Percentiles rank a stretch among this genome's conserved stretches.
These are phyloP conservation scores for Cataglyphis rosenhaueri DNA, from an alignment of 2,888 invertebrate species.

Conservation along the genomic window DNA sequence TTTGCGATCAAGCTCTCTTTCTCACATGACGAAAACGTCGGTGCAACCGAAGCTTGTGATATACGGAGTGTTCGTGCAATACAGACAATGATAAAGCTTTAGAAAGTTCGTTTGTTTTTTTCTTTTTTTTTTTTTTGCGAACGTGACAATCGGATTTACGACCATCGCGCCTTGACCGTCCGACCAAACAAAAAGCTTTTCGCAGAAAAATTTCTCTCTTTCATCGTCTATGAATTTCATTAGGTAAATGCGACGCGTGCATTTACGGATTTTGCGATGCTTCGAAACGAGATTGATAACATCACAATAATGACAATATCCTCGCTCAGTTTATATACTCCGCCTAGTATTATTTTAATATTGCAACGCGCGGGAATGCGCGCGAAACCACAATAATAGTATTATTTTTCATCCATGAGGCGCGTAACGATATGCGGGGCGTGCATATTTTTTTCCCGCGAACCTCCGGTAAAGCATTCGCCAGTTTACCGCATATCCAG, in stretches of 20 bases:
- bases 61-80: slow-evolving; percentile 59
- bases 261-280: slow-evolving; percentile 22
- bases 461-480: slow-evolving; percentile 38
- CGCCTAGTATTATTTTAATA: slow-evolving; percentile 34
- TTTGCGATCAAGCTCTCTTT: slow-evolving; percentile 55
- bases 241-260: slow-evolving; percentile 29
- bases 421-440: slow-evolving; percentile 38
- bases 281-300: slow-evolving; percentile 29
- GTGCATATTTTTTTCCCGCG: slow-evolving; percentile 19
- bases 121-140: slow-evolving; percentile 55
- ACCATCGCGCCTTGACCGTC: slow-evolving; percentile 30
- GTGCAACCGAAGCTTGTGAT: slow-evolving; percentile 58
- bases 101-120: slow-evolving; percentile 64
- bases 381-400: slow-evolving; percentile 29
- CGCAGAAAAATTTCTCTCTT: background rate
- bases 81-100: slow-evolving; percentile 57
- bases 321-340: slow-evolving; percentile 11
- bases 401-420: slow-evolving; percentile 52
- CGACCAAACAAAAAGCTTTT: background rate
- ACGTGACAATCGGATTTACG: slow-evolving; percentile 61
- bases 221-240: slow-evolving; percentile 22
- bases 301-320: slow-evolving; percentile 46
- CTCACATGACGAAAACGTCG: slow-evolving; percentile 2
- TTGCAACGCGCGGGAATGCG: slow-evolving; percentile 22
- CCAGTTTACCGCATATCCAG: slow-evolving; percentile 48